These are phyloP conservation scores for Lydus trimaculatus DNA, from an alignment of 2,888 invertebrate species.

Conservation along the genomic window DNA sequence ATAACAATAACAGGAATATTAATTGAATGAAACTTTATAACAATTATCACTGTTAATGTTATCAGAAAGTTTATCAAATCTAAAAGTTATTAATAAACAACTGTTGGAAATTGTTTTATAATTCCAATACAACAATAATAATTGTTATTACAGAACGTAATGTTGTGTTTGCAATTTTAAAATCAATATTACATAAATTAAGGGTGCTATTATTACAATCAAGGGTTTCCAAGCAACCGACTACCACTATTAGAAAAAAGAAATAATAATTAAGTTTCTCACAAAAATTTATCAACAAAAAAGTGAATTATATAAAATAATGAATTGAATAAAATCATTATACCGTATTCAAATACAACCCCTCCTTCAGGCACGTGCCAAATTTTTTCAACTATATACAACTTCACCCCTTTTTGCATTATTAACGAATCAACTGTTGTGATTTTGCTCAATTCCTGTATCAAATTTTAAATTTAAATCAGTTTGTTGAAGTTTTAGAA, in stretches of 20 bases:
- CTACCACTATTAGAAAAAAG: not conserved
- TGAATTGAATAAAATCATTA: not conserved
- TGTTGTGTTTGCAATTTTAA: not conserved
- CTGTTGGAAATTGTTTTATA: not conserved
- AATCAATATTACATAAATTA: slow-evolving; percentile 19
- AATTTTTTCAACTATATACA: slow-evolving; percentile 18
- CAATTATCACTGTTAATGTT: not conserved
- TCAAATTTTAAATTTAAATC: not conserved
- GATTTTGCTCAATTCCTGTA: not conserved
- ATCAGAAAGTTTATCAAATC: not conserved
- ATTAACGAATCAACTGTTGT: not conserved
- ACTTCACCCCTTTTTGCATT: slow-evolving; percentile 7
- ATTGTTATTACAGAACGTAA: not conserved
- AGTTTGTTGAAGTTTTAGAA: not conserved
- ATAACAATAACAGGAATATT: not conserved
- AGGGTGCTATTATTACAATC: slow-evolving; percentile 8
- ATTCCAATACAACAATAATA: not conserved
- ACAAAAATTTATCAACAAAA: not conserved
- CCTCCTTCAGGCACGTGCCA: slow-evolving; percentile 30
- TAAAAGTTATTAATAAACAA: not conserved
- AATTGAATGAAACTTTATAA: too few species aligned
- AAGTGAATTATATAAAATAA: not conserved
- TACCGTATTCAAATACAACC: not conserved
- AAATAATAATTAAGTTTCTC: not conserved
- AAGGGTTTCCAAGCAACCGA: slow-evolving; percentile 8